phyloP scores from a whole-genome alignment of 2,797 vertebrate species.

The Sebastes steindachneri region DNA sequence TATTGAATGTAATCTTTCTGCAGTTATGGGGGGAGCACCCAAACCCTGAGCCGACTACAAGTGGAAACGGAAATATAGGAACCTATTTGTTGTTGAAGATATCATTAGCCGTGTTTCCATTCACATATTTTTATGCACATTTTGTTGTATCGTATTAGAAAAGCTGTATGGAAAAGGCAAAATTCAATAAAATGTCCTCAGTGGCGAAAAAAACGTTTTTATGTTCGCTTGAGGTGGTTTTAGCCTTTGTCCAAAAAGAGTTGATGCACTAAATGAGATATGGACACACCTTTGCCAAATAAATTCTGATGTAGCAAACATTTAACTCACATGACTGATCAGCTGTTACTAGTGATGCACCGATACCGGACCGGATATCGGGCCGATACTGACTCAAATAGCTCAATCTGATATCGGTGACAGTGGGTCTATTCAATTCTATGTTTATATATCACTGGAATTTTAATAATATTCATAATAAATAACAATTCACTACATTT shows the following conservation, averaged over 20 bases:
- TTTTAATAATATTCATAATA: too few species aligned
- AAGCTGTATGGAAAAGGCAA: not conserved
- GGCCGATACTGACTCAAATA: too few species aligned
- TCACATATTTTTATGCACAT: not conserved
- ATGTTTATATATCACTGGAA: too few species aligned
- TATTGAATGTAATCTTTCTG: slow-evolving; percentile 30
- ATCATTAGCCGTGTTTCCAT: not conserved
- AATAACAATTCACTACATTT: too few species aligned
- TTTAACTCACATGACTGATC: not conserved
- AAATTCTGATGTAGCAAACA: not conserved
- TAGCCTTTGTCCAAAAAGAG: not conserved
- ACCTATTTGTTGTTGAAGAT: not conserved
- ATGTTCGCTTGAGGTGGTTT: too few species aligned
- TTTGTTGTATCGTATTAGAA: not conserved
- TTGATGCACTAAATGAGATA: not conserved
- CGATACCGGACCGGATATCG: too few species aligned
- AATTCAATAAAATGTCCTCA: not conserved
- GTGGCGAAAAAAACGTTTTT: too few species aligned
- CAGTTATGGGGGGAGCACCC: not conserved
- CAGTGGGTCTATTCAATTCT: too few species aligned
- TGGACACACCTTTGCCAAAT: not conserved
- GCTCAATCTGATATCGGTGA: too few species aligned
- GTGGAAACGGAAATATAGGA: not conserved
- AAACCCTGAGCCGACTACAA: not conserved
- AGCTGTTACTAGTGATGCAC: too few species aligned